Percentiles rank a stretch among this genome's conserved stretches.
Conservation (phyloP, 2,113 vertebrate species). For the Amblyopsis rosae region DNA sequence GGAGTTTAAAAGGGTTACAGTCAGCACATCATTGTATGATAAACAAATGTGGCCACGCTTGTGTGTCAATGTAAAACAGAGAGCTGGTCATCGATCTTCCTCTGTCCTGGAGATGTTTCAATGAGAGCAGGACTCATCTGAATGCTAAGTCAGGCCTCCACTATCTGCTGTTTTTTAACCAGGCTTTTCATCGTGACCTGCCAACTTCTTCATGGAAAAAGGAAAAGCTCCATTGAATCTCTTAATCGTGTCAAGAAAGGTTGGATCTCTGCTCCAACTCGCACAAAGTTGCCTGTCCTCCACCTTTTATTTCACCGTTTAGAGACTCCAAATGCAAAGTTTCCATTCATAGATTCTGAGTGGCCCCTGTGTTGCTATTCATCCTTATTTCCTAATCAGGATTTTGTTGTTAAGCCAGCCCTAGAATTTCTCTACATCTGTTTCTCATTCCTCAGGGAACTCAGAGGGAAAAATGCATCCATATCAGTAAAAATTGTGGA, state of each 20-base stretch:
- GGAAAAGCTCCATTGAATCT: constrained; percentile 29
- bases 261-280: constrained; percentile 43
- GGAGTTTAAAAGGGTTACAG: constrained; percentile 25
- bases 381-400: constrained; percentile 43
- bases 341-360: constrained; percentile 42
- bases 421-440: constrained; percentile 62
- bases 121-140: constrained; percentile 50
- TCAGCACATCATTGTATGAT: constrained; percentile 24
- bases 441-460: constrained; percentile 56
- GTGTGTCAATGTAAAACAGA: constrained; percentile 19
- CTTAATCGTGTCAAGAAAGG: constrained; percentile 22
- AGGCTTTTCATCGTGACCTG: constrained; percentile 40
- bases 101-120: constrained; percentile 20
- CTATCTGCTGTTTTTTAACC: constrained; percentile 42
- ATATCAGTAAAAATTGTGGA: constrained; percentile 60
- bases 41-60: constrained; percentile 4
- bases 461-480: constrained; percentile 46
- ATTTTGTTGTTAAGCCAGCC: constrained; percentile 33
- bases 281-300: constrained; percentile 39
- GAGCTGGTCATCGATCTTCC: constrained; percentile 11
- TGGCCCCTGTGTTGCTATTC: constrained; percentile 36
- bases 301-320: constrained; percentile 37
- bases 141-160: constrained; percentile 53
- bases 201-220: constrained; percentile 46
- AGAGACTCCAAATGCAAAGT: constrained; percentile 46